Evolutionary conservation across 2,797 vertebrate species (phyloP), one percentile per base, ranked within the genome.

Genomic region (Phaenicophaeus curvirostris): DNA sequence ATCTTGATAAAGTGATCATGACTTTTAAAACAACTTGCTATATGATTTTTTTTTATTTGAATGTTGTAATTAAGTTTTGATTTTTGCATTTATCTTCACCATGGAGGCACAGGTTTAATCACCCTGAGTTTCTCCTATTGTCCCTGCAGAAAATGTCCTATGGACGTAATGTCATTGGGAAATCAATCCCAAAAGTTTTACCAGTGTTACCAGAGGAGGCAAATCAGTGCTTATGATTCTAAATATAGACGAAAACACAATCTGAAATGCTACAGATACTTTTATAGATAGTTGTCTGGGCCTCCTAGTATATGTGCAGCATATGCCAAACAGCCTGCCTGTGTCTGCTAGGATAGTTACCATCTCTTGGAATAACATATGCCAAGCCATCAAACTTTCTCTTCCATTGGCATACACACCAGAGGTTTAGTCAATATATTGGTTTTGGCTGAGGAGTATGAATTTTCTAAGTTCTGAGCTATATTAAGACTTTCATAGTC

Each of bases 341-440:
- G 30, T 90, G 76, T 94, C 80, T 93, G 69, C 73, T 86, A 68
- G 39, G n/a, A 62, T 66, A 84, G 87, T 76, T 91, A 69, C 55
- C 30, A 23, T 55, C 41, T 54, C 87, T 68, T 90, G 55, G 78
- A 91, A 88, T 91, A 94, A 55, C 77, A 88, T 87, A 83, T 91
- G 94, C 48, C 58, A 53, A 44, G 31, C 54, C 69, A 93, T 88
- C 42, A 91, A 69, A 88, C 71, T 91, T 91, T 85, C 48, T 91
- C 33, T 88, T 86, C 25, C 87, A 62, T 30, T 86, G 76, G 42
- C 73, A 48, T 90, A 55, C 48, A 48, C 51, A 41, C 58, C 85
- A 91, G 91, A 81, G 73, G 87, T 88, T 94, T 94, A 93, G 58
- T 83, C 94, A 95, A 77, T 94, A 88, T 88, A 84, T 72, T 91